Evolutionary conservation across 2,888 invertebrate genomes (phyloP).

Genomic region (Dermolepida albohirtum): DNA sequence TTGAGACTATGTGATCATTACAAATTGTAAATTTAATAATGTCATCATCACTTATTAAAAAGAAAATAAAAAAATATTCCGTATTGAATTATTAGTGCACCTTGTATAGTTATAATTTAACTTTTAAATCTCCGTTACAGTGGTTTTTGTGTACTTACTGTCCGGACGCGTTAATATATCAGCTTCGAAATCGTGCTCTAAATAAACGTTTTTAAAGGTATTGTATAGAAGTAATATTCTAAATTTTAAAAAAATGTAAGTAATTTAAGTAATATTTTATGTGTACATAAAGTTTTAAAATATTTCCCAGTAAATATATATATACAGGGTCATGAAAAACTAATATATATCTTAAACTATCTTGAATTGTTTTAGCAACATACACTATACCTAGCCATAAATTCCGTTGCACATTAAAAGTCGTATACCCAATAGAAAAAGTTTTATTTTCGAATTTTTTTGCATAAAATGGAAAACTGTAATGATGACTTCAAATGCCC

Average conservation of each 20-base stretch:
- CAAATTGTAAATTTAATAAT: too few relatives aligned
- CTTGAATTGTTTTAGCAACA: too few relatives aligned
- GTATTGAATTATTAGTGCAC: conserved; percentile 6
- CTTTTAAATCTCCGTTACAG: conserved; percentile 18
- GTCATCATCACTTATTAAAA: too few relatives aligned
- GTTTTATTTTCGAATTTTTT: too few relatives aligned
- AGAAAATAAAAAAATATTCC: conserved; percentile 4
- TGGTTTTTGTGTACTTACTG: conserved; percentile 13
- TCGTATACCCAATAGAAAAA: too few relatives aligned
- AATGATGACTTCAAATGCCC: too few relatives aligned
- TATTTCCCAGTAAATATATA: conserved; percentile 19
- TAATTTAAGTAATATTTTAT: conserved; percentile 26
- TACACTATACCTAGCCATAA: too few relatives aligned
- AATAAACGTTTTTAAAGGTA: neutral
- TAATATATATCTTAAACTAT: too few relatives aligned
- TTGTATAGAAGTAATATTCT: conserved; percentile 26
- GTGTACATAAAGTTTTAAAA: conserved; percentile 32
- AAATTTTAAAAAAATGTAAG: conserved; percentile 29
- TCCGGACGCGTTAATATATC: neutral
- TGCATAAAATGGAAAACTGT: too few relatives aligned
- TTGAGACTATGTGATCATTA: conserved; percentile 8
- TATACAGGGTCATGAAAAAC: conserved; percentile 21
- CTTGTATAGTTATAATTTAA: conserved; percentile 15
- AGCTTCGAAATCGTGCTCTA: conserved; percentile 14
- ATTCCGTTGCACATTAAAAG: too few relatives aligned